phyloP scores from a whole-genome alignment of 2,113 vertebrate species.

The Phocoena sinus region DNA sequence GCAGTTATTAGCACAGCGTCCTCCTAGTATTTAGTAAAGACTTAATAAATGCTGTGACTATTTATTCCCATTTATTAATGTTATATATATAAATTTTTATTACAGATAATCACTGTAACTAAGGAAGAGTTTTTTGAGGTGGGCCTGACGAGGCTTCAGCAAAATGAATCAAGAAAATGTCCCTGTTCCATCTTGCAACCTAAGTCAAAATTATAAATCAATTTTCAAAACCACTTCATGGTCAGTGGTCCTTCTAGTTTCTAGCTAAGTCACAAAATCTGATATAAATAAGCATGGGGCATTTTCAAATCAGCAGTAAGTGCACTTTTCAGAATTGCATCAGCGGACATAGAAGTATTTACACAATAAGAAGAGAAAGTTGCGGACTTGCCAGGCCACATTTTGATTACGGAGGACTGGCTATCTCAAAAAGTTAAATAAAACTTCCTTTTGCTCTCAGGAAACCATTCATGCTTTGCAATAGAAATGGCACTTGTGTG shows the following conservation, averaged over 20 bases:
- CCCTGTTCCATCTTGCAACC: background rate
- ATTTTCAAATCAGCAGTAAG: background rate
- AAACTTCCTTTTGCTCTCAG: background rate
- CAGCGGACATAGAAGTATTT: background rate
- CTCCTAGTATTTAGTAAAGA: background rate
- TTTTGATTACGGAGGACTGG: background rate
- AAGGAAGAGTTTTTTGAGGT: background rate
- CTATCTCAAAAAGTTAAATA: background rate
- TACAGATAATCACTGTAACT: background rate
- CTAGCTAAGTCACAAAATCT: background rate
- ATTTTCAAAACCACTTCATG: background rate
- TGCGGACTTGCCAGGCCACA: background rate
- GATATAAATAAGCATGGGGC: background rate
- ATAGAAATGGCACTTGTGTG: background rate
- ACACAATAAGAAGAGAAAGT: background rate
- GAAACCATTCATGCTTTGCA: background rate
- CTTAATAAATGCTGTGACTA: background rate
- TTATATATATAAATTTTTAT: background rate
- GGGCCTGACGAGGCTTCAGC: background rate
- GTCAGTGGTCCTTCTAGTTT: background rate
- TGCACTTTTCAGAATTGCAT: background rate
- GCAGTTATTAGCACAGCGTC: background rate
- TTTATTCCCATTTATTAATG: background rate
- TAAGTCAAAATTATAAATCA: background rate
- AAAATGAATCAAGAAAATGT: background rate